Evolutionary conservation across 2,797 vertebrate species (phyloP), one percentile per base, ranked within the genome.

Genomic region (Enteromius fasciolatus): DNA sequence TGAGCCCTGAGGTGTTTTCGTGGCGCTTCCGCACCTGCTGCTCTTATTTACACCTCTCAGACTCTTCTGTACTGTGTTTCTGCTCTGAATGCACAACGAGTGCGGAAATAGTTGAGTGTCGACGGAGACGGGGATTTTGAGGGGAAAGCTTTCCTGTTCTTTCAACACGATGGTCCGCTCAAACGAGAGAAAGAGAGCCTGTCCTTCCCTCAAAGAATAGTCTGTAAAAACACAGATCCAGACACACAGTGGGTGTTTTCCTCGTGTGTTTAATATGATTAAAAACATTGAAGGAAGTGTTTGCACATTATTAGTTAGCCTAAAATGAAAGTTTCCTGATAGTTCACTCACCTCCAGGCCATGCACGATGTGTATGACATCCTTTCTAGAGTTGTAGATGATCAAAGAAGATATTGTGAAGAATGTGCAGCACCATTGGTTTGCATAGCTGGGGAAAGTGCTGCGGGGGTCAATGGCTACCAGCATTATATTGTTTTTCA

Each of bases 131-230:
- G 59, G 68, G 84, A 73, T 78, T 76, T 85, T 28, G 33, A 74
- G 20, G 33, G 48, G 25, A 76, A 82, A 66, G 67, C 83, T 81
- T 81, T 84, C 83, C 69, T 80, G 69, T 73, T 54, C 73, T 72
- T 70, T 81, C 74, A 82, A 73, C 79, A 78, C 15, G 6, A 59
- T 59, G 67, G 17, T 81, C 57, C 9, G 28, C n/a, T 73, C 54
- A 23, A 25, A 31, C 11, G 7, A 50, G 18, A 46, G 48, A 63
- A n/a, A 44, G 17, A 44, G 5, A 67, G 20, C 17, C 59, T 44
- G 8, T 25, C 61, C 8, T 4, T 9, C 18, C 33, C 39, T 31
- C 18, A 0, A 33, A 17, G 44, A 23, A 50, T n/a, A 36, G 7
- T 41, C 52, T 39, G 73, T 33, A 25, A 57, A 23, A 75, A 57